These are phyloP conservation scores for Poecile montanus DNA, from an alignment of 2,797 vertebrate species.

Conservation along the genomic window DNA sequence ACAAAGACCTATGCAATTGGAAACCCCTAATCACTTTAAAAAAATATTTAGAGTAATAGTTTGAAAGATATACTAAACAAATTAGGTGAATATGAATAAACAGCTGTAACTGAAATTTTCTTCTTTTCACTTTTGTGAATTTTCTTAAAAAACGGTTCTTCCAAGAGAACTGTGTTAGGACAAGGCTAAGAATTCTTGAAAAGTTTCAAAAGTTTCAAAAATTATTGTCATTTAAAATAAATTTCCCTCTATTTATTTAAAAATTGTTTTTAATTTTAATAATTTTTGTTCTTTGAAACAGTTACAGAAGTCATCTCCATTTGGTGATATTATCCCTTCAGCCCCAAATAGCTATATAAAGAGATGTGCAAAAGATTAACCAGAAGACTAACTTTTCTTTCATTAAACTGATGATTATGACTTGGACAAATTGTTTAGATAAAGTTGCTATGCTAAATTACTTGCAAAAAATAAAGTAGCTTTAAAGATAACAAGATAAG, in stretches of 20 bases:
- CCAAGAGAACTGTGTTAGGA: background rate
- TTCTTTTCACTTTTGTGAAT: background rate
- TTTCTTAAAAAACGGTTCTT: background rate
- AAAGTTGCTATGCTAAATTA: background rate
- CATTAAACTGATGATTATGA: background rate
- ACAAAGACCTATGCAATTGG: background rate
- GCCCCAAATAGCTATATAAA: background rate
- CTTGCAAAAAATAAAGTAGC: background rate
- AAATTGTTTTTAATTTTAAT: background rate
- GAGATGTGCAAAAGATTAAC: background rate
- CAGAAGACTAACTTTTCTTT: background rate
- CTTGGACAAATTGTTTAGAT: background rate
- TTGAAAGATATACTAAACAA: background rate
- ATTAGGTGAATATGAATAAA: background rate
- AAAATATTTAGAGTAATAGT: background rate
- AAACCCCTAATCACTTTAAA: background rate
- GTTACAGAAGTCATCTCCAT: background rate
- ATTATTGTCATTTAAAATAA: background rate
- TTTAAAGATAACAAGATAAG: background rate
- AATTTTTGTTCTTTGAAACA: accelerated
- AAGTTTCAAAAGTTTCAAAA: background rate
- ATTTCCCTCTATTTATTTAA: background rate
- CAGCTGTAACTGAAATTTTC: background rate
- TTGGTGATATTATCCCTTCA: background rate
- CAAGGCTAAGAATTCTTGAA: background rate